Conservation (phyloP, 2,888 invertebrate genomes). For the Chorisops tibialis region DNA sequence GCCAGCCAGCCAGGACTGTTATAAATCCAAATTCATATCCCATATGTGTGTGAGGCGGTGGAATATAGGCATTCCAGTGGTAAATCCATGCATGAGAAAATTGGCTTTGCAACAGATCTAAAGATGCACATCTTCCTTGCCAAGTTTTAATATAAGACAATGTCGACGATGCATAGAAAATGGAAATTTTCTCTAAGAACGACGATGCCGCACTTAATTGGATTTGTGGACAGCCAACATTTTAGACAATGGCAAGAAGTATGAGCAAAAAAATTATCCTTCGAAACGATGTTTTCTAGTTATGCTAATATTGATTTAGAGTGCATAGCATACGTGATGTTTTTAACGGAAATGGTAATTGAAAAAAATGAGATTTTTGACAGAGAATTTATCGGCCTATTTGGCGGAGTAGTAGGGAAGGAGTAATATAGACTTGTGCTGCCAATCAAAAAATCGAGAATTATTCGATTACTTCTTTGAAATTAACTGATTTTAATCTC, state of each 20-base stretch:
- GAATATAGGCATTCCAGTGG: slow-evolving; percentile 2
- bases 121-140: slow-evolving; percentile 4
- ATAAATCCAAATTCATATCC: slow-evolving; percentile 5
- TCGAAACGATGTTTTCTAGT: neutral
- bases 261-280: neutral
- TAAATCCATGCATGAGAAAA: slow-evolving; percentile 13
- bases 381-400: too few relatives aligned
- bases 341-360: too few relatives aligned
- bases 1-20: neutral
- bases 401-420: too few relatives aligned
- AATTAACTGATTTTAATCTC: too few relatives aligned
- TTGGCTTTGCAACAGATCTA: slow-evolving; percentile 7
- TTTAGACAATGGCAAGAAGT: neutral
- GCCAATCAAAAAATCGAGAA: too few relatives aligned
- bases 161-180: neutral
- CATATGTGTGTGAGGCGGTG: neutral
- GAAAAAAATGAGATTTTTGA: too few relatives aligned
- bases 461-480: too few relatives aligned
- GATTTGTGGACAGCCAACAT: slow-evolving; percentile 7
- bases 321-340: too few relatives aligned
- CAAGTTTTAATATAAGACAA: neutral
- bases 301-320: too few relatives aligned
- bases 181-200: slow-evolving; percentile 7
- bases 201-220: slow-evolving; percentile 10
- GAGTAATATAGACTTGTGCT: too few relatives aligned